Evolutionary conservation across 2,113 vertebrate genomes (phyloP), one percentile per base, ranked within the genome.

Genomic region (Lutjanus erythropterus): DNA sequence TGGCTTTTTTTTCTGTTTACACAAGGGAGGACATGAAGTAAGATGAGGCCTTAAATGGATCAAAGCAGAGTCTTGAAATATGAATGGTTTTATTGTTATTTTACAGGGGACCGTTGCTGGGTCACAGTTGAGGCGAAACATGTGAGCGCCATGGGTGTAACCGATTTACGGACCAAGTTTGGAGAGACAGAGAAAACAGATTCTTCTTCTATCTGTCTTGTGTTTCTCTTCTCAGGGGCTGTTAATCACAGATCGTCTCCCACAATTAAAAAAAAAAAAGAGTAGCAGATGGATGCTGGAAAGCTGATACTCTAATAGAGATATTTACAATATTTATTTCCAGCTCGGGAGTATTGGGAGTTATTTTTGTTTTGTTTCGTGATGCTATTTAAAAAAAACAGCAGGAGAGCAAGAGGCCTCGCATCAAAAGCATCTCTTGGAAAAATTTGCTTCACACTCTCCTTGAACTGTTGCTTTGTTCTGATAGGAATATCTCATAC

Each of bases 401-500:
- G n/a, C 23, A 62, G 37, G n/a, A 25, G 47, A 68, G 69, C 70
- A 75, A 49, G 21, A 80, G 65, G 68, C 53, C 60, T 31, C 16
- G 39, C 33, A 83, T 88, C 76, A 78, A 75, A 91, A 49, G 64
- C 23, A 2, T 69, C 64, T 64, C 52, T 71, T 18, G 70, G 56
- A 83, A 84, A 56, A 60, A 73, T 75, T 71, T 47, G 42, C 60
- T 75, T 79, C 60, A 42, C 75, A 80, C 76, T 80, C 66, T 78
- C 82, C 76, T 89, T 87, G 82, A 91, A 77, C 84, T 75, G 71
- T 73, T 84, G 60, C 64, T 90, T 87, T 83, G 75, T 83, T 90
- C 69, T 52, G 62, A 77, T 76, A 49, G 69, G 84, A 84, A 83
- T 81, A 79, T 74, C 70, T 78, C 70, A 23, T 23, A 66, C 55